Base-by-base conservation (phyloP, 2,113 vertebrate species). In the Anolis sagrei region DNA sequence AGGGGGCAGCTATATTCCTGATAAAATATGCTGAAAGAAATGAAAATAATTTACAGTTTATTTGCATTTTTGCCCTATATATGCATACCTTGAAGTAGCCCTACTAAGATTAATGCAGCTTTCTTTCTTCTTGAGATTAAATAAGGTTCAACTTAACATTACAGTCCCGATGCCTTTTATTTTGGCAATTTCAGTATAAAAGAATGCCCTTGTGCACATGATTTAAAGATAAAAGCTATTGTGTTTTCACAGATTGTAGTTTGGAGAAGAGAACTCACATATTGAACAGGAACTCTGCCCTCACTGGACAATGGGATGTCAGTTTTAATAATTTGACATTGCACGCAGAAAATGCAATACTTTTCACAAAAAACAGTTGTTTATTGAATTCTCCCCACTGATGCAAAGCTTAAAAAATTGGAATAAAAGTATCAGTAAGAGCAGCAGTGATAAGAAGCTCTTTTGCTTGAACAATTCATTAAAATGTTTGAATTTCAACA, bases 271-370 rank as follows among this genome's bases (percentile, higher is more conserved):
- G 44, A 87, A 84, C 82, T 92, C 32, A 81, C 48, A 91, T 61
- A 80, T 83, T 91, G 86, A 54, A 89, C 29, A 93, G 85, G 48
- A 85, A 89, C 88, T 69, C 21, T 89, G 61, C 44, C 79, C 25
- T 83, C 91, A 54, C 83, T 86, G 85, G 86, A 82, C 88, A 95
- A 94, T 92, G 83, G 87, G 91, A 92, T 92, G 86, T 95, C 92
- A 94, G 74, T 76, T 91, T 94, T 94, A 95, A 94, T 92, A 89
- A 95, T 88, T 88, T 92, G 88, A 77, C 82, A 93, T 93, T 92
- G 70, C 84, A 87, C 87, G 66, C 84, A 74, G 82, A 87, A 82
- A 94, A 92, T 18, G 44, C 93, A 91, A 94, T 92, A 88, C 80
- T 94, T 96, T 95, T 95, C 68, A 36, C 4, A 1, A 70, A 34